A percentile compares a stretch with the other conserved stretches of the same genome.
Conservation (phyloP, 2,888 invertebrate species). For the Epirrhoe tristata region DNA sequence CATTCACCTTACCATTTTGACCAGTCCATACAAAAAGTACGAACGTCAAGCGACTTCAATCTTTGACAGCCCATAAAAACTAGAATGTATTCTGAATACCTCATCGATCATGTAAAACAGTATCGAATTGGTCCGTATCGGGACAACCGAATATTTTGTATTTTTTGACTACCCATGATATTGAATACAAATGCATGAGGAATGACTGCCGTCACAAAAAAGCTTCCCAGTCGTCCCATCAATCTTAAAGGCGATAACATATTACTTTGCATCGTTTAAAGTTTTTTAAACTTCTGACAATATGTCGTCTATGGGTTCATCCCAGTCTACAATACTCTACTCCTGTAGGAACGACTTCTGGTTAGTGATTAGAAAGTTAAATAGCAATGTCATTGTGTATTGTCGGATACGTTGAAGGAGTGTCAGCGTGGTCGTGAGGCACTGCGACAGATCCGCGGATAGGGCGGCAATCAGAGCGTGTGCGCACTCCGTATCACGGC, state of each 20-base stretch:
- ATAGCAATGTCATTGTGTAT: constrained; percentile 30
- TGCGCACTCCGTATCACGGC: constrained; percentile 74
- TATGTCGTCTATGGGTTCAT: background rate
- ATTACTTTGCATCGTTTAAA: constrained; percentile 7
- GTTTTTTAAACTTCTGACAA: constrained; percentile 8
- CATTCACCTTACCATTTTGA: constrained; percentile 26
- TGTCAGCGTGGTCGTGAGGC: constrained; percentile 40
- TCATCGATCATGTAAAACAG: constrained; percentile 56
- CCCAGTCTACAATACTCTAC: background rate
- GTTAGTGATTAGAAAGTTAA: constrained; percentile 29
- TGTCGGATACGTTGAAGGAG: constrained; percentile 27
- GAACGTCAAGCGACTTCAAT: constrained; percentile 34
- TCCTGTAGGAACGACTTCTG: constrained; percentile 9
- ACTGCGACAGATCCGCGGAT: constrained; percentile 80
- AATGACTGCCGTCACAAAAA: constrained; percentile 30
- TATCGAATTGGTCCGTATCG: constrained; percentile 45
- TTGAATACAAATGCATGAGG: constrained; percentile 33
- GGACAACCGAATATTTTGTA: constrained; percentile 35
- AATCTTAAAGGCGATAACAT: constrained; percentile 24
- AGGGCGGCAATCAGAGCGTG: constrained; percentile 83
- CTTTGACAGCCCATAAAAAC: constrained; percentile 44
- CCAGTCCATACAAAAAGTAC: constrained; percentile 23
- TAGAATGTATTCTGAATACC: constrained; percentile 52
- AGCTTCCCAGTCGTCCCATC: constrained; percentile 12
- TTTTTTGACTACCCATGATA: constrained; percentile 41